Base-by-base conservation (phyloP, 2,797 vertebrate genomes). In the Pempheris klunzingeri region DNA sequence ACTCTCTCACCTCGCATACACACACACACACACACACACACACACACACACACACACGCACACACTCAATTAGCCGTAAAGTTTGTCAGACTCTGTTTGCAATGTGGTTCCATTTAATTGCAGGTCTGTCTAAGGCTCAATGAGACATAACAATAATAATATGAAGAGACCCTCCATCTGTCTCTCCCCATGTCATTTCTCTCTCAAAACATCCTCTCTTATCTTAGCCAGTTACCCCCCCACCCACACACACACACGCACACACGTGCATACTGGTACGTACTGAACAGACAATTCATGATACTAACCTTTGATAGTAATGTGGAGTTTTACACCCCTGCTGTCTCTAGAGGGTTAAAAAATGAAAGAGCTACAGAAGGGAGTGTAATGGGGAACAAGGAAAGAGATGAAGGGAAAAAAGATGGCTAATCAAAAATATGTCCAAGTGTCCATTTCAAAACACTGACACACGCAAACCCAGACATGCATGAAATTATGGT, bases 121-220 rank as follows among this genome's bases (percentile, higher is more conserved):
- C 73, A 76, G 69, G 84, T 91, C 88, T 88, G 87, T 90, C 92
- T 92, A 87, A 87, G 63, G 47, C 69, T 88, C 88, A 84, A 82
- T 91, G 91, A 93, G 89, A 91, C 90, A 88, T 88, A 90, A 91
- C 88, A 89, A 90, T 89, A 92, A 93, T 78, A 91, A 75, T 75
- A 85, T 52, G 69, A 70, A 77, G 73, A 84, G 88, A 88, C 60
- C 83, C 67, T 91, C 80, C 83, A 84, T 91, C 79, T 86, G 74
- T 85, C 78, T 84, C 82, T 59, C 44, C 28, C 24, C 6, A 4
- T 71, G 78, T 83, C 80, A 69, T 82, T 87, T 71, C 69, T 81
- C 76, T 79, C 63, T 81, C 61, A 84, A 73, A 89, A 82, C 73
- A 89, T 53, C 68, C 63, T 32, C 53, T 79, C 70, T 73, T 84